Evolutionary conservation across 2,113 vertebrate species (phyloP).

Genomic region (Xenus cinereus): DNA sequence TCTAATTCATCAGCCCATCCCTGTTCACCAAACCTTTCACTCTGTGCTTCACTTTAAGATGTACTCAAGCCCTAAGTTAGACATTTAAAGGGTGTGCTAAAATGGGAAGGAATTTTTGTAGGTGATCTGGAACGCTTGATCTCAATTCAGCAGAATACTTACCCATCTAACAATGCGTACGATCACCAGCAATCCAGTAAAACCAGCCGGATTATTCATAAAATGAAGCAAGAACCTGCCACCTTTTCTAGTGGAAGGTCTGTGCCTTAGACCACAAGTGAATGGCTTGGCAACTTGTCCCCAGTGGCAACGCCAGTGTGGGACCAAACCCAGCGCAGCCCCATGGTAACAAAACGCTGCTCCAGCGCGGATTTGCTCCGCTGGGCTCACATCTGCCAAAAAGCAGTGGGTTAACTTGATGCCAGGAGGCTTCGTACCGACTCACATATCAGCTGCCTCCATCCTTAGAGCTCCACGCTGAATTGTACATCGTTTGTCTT

Average conservation of each 20-base stretch:
- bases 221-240: not conserved
- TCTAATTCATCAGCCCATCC: not conserved
- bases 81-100: not conserved
- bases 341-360: not conserved
- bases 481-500: not conserved
- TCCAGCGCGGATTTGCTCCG: not conserved
- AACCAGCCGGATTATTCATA: not conserved
- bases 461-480: not conserved
- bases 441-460: slow-evolving; percentile 12
- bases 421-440: not conserved
- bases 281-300: not conserved
- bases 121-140: not conserved
- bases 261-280: not conserved
- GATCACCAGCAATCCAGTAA: not conserved
- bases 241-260: not conserved
- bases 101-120: not conserved
- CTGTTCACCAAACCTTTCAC: not conserved
- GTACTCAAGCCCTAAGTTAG: not conserved
- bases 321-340: not conserved
- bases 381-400: not conserved
- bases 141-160: not conserved
- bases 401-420: not conserved
- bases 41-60: not conserved
- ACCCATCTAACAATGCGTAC: not conserved
- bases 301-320: accelerated